Evolutionary conservation across 2,888 invertebrate species (phyloP).

Genomic region (Diarsia brunnea): DNA sequence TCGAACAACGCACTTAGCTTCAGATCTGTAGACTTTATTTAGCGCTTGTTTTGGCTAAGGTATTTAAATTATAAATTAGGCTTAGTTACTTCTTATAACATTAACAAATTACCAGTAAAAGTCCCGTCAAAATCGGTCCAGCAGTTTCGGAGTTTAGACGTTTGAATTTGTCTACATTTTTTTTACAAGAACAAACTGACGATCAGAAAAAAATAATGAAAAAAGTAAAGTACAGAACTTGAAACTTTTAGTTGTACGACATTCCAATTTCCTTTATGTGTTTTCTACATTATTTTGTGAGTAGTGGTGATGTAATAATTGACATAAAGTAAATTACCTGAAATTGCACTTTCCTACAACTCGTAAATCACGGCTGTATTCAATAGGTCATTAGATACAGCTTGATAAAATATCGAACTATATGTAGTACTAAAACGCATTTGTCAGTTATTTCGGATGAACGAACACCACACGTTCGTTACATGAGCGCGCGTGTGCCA

Average conservation of each 20-base stretch:
- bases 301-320: background rate
- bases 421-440: background rate
- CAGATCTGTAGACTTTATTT: background rate
- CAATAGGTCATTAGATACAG: background rate
- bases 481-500: background rate
- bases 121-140: too few species aligned
- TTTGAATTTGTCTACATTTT: too few species aligned
- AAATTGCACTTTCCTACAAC: background rate
- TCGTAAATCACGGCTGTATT: background rate
- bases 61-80: too few species aligned
- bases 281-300: background rate
- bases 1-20: slow-evolving; percentile 2
- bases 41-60: background rate
- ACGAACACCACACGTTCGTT: slow-evolving; percentile 4
- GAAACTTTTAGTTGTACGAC: background rate
- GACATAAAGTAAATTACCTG: background rate
- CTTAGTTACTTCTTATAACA: too few species aligned
- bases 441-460: slow-evolving; percentile 16
- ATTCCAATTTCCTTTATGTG: background rate
- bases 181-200: too few species aligned
- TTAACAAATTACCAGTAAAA: too few species aligned
- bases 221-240: background rate
- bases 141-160: too few species aligned
- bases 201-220: too few species aligned
- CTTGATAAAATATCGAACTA: background rate